Evolutionary conservation across 2,797 vertebrate genomes (phyloP), one percentile per base, ranked within the genome.

Genomic region (Cygnus olor): DNA sequence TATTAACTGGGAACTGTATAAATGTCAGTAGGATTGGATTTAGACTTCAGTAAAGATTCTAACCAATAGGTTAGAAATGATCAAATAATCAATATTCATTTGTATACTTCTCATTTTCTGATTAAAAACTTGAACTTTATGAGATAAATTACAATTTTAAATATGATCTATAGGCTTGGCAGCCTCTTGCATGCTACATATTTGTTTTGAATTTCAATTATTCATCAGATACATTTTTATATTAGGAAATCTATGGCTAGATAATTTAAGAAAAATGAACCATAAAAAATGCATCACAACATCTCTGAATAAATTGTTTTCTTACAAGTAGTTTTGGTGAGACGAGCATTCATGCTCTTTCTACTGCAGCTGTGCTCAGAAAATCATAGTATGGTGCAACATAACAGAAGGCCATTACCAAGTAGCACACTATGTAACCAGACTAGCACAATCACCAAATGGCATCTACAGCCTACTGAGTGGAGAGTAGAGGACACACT

Each of bases 191-290:
- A 64, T 36, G n/a, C 45, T 70, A 24, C 14, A 28, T 69, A 78
- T 53, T 94, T 92, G 27, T 47, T 89, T 73, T 88, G 81, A 89
- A 77, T 92, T 88, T 93, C 78, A 95, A 88, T 45, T 88, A 68
- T 74, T 72, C 24, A 42, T 91, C 58, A 94, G 74, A 70, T 80
- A 87, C 56, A 53, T 66, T 78, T 93, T 81, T 42, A 53, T 81
- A 69, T 92, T 88, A 80, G 65, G 14, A 90, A 90, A 88, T 73
- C 13, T 38, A 61, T 66, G 24, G 49, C 24, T 92, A 73, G 34
- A 60, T 72, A 74, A 74, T 69, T 63, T 63, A 74, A 88, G 72
- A 76, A 79, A 95, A 96, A 82, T 17, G 85, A 93, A 70, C 18
- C 42, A 64, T 93, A 6, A 53, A 58, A 77, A 76, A 27, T 12